phyloP scores from a whole-genome alignment of 2,797 vertebrate species.

The Sebastes variabilis region DNA sequence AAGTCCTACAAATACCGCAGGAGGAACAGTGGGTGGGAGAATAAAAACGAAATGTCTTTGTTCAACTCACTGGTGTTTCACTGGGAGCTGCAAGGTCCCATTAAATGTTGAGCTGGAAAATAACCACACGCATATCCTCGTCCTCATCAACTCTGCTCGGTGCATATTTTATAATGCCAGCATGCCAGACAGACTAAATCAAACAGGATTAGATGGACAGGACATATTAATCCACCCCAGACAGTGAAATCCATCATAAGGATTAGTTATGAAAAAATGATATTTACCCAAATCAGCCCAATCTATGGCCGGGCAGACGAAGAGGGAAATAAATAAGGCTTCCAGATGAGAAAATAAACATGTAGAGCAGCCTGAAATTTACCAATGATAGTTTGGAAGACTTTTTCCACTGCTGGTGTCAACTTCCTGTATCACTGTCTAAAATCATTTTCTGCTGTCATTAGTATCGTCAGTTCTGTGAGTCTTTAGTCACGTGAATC shows the following conservation, averaged over 20 bases:
- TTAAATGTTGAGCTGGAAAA: neutral
- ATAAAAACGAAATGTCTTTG: neutral
- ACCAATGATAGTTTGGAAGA: neutral
- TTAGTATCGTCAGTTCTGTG: too few relatives aligned
- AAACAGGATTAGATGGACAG: conserved; percentile 60
- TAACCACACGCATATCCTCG: neutral
- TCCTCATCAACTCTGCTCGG: neutral
- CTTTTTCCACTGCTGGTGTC: neutral
- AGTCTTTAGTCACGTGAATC: too few relatives aligned
- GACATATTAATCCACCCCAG: conserved; percentile 44
- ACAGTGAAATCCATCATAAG: conserved; percentile 51
- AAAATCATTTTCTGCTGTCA: neutral
- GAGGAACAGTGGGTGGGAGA: neutral
- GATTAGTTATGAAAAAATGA: conserved; percentile 56
- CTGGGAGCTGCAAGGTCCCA: neutral
- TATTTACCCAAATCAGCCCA: conserved; percentile 46
- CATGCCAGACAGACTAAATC: conserved; percentile 38
- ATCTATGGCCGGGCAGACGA: neutral
- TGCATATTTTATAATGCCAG: conserved; percentile 5
- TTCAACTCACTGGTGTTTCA: neutral
- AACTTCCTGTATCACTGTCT: neutral
- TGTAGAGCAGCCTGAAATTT: neutral
- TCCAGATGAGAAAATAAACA: conserved; percentile 1
- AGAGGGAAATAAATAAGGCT: neutral
- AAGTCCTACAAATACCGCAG: too few relatives aligned